A percentile compares a stretch with the other conserved stretches of the same genome.
Conservation (phyloP, 2,113 vertebrate species). For the Speoplatyrhinus poulsoni region DNA sequence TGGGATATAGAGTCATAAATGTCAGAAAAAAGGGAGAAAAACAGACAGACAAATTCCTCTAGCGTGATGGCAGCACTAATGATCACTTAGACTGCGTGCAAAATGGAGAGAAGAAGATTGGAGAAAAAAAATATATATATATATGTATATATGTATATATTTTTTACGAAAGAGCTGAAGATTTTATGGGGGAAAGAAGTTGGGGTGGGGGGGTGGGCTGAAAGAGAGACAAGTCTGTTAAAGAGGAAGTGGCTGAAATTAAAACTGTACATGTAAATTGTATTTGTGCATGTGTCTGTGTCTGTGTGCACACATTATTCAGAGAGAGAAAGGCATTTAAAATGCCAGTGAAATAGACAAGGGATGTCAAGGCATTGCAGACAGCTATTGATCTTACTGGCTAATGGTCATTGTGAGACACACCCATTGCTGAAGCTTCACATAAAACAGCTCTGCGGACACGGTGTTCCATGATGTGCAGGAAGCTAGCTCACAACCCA, state of each 20-base stretch:
- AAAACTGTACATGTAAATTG: too few relatives aligned
- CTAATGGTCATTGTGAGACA: conserved; percentile 19
- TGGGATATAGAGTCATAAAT: conserved; percentile 66
- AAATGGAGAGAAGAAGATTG: neutral
- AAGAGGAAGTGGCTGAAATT: neutral
- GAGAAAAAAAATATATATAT: neutral
- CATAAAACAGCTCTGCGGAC: neutral
- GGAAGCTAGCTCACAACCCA: neutral
- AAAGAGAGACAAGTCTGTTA: conserved; percentile 7
- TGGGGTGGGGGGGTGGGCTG: neutral
- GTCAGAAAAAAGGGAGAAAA: conserved; percentile 60
- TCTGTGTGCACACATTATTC: too few relatives aligned
- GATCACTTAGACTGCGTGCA: conserved; percentile 24
- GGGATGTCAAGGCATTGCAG: conserved; percentile 1
- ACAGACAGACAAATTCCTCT: conserved; percentile 60
- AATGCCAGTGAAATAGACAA: neutral
- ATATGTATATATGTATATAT: neutral
- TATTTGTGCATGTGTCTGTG: too few relatives aligned
- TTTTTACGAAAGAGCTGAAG: conserved; percentile 7
- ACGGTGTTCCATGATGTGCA: neutral
- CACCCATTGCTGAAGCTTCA: conserved; percentile 2
- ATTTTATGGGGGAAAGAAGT: neutral
- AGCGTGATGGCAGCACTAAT: conserved; percentile 61
- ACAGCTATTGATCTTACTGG: conserved; percentile 30
- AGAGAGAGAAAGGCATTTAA: conserved; percentile 10